phyloP scores from a whole-genome alignment of 2,888 invertebrate genomes.

The Noctua janthe region DNA sequence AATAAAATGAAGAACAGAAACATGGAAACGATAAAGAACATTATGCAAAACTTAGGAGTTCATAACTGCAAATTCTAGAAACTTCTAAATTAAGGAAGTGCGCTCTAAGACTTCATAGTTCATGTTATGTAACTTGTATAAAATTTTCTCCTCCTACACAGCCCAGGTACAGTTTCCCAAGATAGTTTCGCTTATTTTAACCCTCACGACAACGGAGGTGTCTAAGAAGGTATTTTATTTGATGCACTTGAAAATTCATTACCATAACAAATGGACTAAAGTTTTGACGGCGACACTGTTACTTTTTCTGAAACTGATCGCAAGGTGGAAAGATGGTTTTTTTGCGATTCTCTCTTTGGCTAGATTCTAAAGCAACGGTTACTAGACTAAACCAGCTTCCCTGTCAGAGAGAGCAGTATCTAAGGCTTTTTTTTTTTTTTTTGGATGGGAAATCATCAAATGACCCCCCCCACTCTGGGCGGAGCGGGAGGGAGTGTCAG shows the following conservation, averaged over 20 bases:
- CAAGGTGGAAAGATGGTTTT: not conserved
- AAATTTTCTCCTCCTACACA: constrained; percentile 30
- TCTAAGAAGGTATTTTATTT: constrained; percentile 38
- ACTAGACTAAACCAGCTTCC: no score
- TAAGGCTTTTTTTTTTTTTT: no score
- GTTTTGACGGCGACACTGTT: not conserved
- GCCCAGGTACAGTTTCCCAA: constrained; percentile 27
- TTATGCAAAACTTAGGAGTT: constrained; percentile 39
- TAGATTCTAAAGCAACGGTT: no score
- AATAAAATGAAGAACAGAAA: constrained; percentile 35
- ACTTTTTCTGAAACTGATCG: not conserved
- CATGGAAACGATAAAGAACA: constrained; percentile 33
- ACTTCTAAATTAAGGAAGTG: constrained; percentile 56
- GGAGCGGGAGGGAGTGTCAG: no score
- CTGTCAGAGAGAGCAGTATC: no score
- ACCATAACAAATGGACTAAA: not conserved
- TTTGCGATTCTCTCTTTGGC: not conserved
- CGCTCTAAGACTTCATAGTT: constrained; percentile 35
- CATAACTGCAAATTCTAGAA: constrained; percentile 53
- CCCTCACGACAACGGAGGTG: constrained; percentile 2
- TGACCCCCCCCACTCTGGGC: no score
- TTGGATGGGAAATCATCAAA: no score
- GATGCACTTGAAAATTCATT: not conserved
- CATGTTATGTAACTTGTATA: constrained; percentile 40
- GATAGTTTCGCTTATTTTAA: constrained; percentile 43